These are phyloP conservation scores for Trissolcus basalis DNA, from an alignment of 1,140 invertebrate species.

Conservation along the genomic window DNA sequence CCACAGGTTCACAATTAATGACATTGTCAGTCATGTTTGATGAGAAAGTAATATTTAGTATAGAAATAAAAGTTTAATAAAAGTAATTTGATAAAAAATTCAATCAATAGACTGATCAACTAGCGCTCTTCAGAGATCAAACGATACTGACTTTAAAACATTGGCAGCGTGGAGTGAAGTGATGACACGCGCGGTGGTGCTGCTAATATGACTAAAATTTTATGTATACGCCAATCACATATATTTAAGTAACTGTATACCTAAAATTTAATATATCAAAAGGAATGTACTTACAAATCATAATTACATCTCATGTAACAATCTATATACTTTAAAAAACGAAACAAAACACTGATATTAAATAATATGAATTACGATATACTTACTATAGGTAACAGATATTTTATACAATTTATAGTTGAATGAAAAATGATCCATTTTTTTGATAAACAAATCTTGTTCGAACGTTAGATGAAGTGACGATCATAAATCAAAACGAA, in stretches of 20 bases:
- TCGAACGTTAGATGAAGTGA: too few species aligned
- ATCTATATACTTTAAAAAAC: too few species aligned
- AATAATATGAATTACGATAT: too few species aligned
- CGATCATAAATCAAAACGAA: too few species aligned
- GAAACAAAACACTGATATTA: too few species aligned
- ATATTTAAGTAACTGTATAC: background rate
- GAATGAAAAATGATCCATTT: too few species aligned
- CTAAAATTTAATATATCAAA: background rate
- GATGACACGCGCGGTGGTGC: background rate
- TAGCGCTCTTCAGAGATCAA: background rate
- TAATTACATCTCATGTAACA: too few species aligned
- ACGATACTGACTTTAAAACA: constrained; percentile 1
- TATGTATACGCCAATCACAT: background rate
- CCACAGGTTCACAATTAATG: background rate
- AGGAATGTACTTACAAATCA: too few species aligned
- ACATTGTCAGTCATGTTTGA: background rate
- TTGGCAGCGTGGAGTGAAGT: background rate
- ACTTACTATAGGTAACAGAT: too few species aligned
- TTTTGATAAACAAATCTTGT: too few species aligned
- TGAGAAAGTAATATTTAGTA: background rate
- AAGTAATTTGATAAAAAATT: background rate
- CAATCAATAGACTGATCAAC: background rate
- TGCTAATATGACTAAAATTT: constrained; percentile 1
- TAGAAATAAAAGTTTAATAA: background rate
- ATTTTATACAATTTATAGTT: too few species aligned